Base-by-base conservation (phyloP, 2,113 vertebrate species). In the Orthonyx spaldingii region DNA sequence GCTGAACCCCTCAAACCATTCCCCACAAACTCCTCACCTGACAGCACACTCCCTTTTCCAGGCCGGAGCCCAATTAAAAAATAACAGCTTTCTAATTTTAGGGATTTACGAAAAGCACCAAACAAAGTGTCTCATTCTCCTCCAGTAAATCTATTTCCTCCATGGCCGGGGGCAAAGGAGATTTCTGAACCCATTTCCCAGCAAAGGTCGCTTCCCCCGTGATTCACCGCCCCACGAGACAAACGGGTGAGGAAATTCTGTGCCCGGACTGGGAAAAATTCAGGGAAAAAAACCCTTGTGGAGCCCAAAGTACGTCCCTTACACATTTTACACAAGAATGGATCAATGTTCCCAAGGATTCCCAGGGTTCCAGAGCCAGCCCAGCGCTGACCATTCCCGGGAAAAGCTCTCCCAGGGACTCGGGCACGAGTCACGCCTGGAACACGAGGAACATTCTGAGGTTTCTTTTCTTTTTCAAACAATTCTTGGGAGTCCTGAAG, bases 151-250 rank as follows among this genome's bases (percentile, higher is more conserved):
- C 42, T 2, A 41, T 28, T 57, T 26, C 76, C 64, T 65, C 9
- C 61, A 39, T 7, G 16, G 82, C 79, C 61, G 16, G 56, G 72
- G 87, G 90, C 77, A 72, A 86, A 35, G 13, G 13, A 41, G 20
- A 16, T 35, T 50, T 32, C 1, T 11, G 37, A 85, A 55, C 9
- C 5, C 21, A 84, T 76, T 88, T 84, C 76, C 80, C 81, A 83
- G 70, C 53, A 16, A 84, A 61, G 23, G 20, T 59, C 33, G 37
- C 11, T 72, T 52, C 71, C 47, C 72, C 77, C 39, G 11, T 96
- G 82, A 96, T 90, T 96, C 86, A 93, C 63, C 69, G 4, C 46
- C 7, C 14, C 72, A 42, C 5, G 7, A 64, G 52, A 59, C 68
- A 49, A 72, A 72, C 0, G 28, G 70, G 52, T 63, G 89, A 93